Percentiles rank a stretch among this genome's conserved stretches.
Conservation (phyloP, 2,888 invertebrate species). For the Lochmaea crataegi region DNA sequence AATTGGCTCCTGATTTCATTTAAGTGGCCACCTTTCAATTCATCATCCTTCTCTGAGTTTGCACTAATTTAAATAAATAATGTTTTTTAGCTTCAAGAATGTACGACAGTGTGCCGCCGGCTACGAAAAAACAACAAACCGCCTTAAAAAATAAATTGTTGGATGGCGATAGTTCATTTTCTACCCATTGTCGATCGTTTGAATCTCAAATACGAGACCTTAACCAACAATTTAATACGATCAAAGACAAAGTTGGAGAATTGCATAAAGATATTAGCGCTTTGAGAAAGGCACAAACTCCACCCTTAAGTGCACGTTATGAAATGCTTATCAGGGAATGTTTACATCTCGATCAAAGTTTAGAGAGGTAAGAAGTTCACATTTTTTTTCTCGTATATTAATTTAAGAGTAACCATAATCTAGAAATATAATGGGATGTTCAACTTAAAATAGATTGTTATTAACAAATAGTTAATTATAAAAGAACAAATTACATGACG, state of each 20-base stretch:
- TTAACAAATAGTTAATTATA: no score
- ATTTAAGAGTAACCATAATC: no score
- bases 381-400: no score
- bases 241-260: slow-evolving; percentile 75
- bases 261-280: slow-evolving; percentile 76
- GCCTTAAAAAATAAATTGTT: slow-evolving; percentile 62
- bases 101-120: slow-evolving; percentile 60
- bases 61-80: neutral
- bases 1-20: no score
- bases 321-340: slow-evolving; percentile 71
- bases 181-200: slow-evolving; percentile 73
- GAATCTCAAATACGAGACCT: slow-evolving; percentile 71
- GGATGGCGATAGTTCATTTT: slow-evolving; percentile 71
- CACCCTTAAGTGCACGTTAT: slow-evolving; percentile 64
- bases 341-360: slow-evolving; percentile 70
- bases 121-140: slow-evolving; percentile 62
- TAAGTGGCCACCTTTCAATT: no score
- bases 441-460: no score
- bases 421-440: no score
- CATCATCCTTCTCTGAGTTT: neutral
- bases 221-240: slow-evolving; percentile 71
- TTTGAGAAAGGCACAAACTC: slow-evolving; percentile 67
- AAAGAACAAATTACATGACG: no score
- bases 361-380: slow-evolving; percentile 64
- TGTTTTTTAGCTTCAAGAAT: slow-evolving; percentile 56